Conservation (phyloP, 2,888 invertebrate species). For the Coelinius sp. region DNA sequence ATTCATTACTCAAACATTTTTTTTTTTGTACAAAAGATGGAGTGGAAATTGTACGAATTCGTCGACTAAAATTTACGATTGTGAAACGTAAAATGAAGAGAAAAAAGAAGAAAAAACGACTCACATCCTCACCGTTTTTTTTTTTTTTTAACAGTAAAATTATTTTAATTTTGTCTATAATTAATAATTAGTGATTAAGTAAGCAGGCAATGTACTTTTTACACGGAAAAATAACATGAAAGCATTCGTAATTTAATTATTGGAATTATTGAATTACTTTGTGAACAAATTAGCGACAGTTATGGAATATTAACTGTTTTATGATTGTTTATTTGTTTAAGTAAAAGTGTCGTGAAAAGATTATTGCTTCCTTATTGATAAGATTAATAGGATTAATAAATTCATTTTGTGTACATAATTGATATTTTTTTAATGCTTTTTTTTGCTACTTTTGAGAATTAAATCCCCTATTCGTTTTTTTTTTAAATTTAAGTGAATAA, state of each 20-base stretch:
- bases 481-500: too few relatives aligned
- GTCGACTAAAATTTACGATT: conserved; percentile 14
- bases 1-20: not conserved
- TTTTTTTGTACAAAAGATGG: conserved; percentile 26
- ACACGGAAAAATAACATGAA: conserved; percentile 58
- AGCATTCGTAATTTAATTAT: conserved; percentile 34
- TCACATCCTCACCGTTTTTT: conserved; percentile 47
- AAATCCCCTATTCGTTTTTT: too few relatives aligned
- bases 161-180: conserved; percentile 67
- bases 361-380: conserved; percentile 35
- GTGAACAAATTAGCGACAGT: conserved; percentile 19
- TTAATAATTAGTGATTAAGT: conserved; percentile 57
- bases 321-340: conserved; percentile 1
- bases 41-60: not conserved
- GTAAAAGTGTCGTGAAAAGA: conserved; percentile 7
- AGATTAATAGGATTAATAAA: conserved; percentile 29
- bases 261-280: too few relatives aligned
- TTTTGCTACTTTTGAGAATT: too few relatives aligned
- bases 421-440: not conserved
- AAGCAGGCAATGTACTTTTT: conserved; percentile 67
- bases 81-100: conserved; percentile 34
- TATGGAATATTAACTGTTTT: not conserved
- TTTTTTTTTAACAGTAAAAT: conserved; percentile 61
- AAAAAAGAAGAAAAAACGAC: conserved; percentile 25
- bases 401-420: conserved; percentile 30